A percentile compares a stretch with the other conserved stretches of the same genome.
Conservation (phyloP, 2,888 invertebrate genomes). For the Erynnis tages region DNA sequence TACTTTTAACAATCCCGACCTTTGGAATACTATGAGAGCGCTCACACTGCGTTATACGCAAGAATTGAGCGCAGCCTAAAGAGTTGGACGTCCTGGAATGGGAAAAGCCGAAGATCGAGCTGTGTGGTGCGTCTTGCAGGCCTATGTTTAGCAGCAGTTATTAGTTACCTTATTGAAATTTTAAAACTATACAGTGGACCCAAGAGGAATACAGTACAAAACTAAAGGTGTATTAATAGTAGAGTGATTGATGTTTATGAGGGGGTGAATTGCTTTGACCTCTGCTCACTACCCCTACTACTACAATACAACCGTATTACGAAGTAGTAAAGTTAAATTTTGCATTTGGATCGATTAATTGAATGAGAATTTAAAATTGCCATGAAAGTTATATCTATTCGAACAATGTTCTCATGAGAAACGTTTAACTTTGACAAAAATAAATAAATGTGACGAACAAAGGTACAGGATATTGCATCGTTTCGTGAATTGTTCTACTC, state of each 20-base stretch:
- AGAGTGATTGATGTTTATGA: conserved; percentile 66
- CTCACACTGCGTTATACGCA: no score
- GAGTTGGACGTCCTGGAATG: no score
- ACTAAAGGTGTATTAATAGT: conserved; percentile 69
- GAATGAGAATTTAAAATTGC: neutral
- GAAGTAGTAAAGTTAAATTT: conserved; percentile 18
- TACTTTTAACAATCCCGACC: no score
- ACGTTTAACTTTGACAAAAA: conserved; percentile 34
- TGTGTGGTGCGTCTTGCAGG: no score
- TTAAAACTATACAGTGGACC: conserved; percentile 8
- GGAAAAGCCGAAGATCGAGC: no score
- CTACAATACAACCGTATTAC: conserved; percentile 13
- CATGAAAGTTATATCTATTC: neutral
- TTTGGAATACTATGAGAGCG: no score
- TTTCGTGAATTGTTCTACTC: no score
- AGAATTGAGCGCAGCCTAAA: neutral
- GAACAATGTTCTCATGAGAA: conserved; percentile 37
- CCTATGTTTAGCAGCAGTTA: no score
- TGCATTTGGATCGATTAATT: no score
- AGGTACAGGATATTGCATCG: neutral
- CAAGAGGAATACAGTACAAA: conserved; percentile 45
- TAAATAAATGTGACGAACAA: conserved; percentile 35
- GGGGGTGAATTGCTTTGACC: conserved; percentile 35
- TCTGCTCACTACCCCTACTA: conserved; percentile 6
- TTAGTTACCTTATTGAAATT: no score